phyloP scores from a whole-genome alignment of 2,113 vertebrate species.

The Struthio camelus region DNA sequence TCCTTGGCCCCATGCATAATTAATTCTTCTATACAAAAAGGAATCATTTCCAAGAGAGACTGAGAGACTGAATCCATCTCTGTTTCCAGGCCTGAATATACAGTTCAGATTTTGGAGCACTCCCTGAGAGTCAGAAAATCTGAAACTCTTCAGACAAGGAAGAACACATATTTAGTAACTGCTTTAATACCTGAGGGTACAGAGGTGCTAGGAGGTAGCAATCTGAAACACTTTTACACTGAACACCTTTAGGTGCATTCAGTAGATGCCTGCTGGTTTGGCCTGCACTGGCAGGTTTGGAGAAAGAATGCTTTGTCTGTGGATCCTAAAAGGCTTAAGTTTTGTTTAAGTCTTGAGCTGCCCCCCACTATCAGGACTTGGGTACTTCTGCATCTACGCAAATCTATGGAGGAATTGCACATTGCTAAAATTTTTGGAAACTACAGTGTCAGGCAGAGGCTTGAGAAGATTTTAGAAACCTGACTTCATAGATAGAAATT shows the following conservation, averaged over 20 bases:
- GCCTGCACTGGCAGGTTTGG: not conserved
- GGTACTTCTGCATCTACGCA: not conserved
- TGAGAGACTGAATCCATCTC: not conserved
- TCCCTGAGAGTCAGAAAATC: not conserved
- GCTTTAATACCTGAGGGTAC: not conserved
- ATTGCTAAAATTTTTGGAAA: not conserved
- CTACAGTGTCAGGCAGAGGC: not conserved
- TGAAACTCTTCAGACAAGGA: not conserved
- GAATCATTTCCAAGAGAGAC: not conserved
- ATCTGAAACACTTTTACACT: not conserved
- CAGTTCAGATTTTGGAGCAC: not conserved
- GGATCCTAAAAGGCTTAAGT: not conserved
- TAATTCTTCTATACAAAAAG: not conserved
- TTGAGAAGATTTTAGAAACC: not conserved
- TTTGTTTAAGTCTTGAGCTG: not conserved
- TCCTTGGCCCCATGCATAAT: not conserved
- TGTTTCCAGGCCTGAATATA: not conserved
- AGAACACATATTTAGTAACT: not conserved
- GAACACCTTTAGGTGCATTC: not conserved
- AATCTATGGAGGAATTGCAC: not conserved
- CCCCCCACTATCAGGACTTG: not conserved
- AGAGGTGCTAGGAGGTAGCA: not conserved
- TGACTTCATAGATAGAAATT: not conserved
- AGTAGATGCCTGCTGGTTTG: not conserved
- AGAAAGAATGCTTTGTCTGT: not conserved